Base-by-base conservation (phyloP, 2,113 vertebrate genomes). In the Saccopteryx bilineata region DNA sequence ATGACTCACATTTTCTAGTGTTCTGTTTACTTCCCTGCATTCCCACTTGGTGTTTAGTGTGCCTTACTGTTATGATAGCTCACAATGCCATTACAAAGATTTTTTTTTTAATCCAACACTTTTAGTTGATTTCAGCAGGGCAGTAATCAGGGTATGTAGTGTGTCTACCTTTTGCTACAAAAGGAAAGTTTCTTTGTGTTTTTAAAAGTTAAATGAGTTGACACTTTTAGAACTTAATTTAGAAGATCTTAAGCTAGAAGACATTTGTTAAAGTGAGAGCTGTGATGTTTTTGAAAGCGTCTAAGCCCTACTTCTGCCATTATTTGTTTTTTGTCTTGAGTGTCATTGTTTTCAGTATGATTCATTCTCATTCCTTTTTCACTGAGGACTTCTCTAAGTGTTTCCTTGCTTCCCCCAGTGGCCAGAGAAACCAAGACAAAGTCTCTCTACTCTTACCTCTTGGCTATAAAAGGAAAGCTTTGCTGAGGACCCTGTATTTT, bases 331-430 rank as follows among this genome's bases (percentile, higher is more conserved):
- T 33, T 33, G 19, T 79, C 63, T 75, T 65, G 48, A 60, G 50
- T 97, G 96, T 97, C 89, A 94, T 84, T 95, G 50, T 94, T 96
- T 97, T 96, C 93, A 71, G 1, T 93, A 12, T 56, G 61, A 71
- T 90, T 93, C 83, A 52, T 97, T 89, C 96, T 93, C 83, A 52
- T 97, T 89, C 96, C 54, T 97, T 97, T 97, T 96, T 97, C 78
- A 93, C 95, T 96, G 95, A 87, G 93, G 97, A 94, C 94, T 98
- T 98, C 95, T 97, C 89, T 92, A n/a, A 90, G n/a, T 93, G 66
- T 98, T 96, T 92, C 48, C 72, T 97, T 92, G 78, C 94, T 86
- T 96, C 97, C 60, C 71, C 31, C 86, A 83, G 63, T 97, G 63
- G 95, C 81, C 94, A 91, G 96, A 98, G 97, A 95, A 96, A 75